Evolutionary conservation across 1,140 invertebrate genomes (phyloP).

Genomic region (Theocolax elegans): DNA sequence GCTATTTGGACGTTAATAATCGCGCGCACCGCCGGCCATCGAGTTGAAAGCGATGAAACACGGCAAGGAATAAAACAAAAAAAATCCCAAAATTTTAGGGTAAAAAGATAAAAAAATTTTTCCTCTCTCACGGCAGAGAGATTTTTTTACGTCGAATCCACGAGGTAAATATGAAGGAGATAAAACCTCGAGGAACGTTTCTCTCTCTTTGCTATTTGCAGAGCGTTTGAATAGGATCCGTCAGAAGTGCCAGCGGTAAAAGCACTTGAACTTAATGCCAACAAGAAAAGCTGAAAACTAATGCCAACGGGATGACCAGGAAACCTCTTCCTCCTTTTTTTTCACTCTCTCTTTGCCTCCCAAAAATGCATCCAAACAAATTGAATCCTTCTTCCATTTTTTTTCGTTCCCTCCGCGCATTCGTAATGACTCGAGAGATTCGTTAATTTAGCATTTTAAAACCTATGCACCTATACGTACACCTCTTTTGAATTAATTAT

Average conservation of each 20-base stretch:
- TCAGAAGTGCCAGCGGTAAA: constrained; percentile 26
- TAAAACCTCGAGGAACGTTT: background rate
- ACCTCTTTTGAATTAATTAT: too few relatives aligned
- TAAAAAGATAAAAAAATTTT: too few relatives aligned
- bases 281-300: constrained; percentile 37
- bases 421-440: too few relatives aligned
- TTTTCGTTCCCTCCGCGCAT: too few relatives aligned
- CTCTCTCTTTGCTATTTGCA: constrained; percentile 33
- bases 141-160: constrained; percentile 20
- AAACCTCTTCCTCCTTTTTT: background rate
- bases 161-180: constrained; percentile 26
- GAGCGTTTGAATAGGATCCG: constrained; percentile 32
- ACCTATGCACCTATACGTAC: too few relatives aligned
- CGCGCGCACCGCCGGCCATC: too few relatives aligned
- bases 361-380: background rate
- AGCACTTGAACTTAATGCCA: constrained; percentile 39
- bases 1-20: too few relatives aligned
- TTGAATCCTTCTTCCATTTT: background rate
- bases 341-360: background rate
- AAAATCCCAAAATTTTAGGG: too few relatives aligned
- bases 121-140: too few relatives aligned
- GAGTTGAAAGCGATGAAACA: too few relatives aligned
- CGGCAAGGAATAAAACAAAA: too few relatives aligned
- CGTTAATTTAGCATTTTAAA: too few relatives aligned
- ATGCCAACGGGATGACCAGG: background rate